Conservation (phyloP, 2,797 vertebrate genomes). For the Coregonus suidteri region DNA sequence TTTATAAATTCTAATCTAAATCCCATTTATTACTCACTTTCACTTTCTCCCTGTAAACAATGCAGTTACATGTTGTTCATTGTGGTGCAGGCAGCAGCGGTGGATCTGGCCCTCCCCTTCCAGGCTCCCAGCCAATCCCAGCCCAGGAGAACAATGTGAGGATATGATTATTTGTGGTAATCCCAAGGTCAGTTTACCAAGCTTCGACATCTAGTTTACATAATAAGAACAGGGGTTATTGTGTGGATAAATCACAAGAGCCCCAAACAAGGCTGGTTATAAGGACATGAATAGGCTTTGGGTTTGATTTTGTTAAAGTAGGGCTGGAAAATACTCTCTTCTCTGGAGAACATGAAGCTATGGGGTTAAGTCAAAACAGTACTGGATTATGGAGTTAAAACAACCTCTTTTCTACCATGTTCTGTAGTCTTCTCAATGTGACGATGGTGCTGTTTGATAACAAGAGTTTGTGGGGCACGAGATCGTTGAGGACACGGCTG, state of each 20-base stretch:
- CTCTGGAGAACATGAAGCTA: not conserved
- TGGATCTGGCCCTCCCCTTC: conserved; percentile 13
- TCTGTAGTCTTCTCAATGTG: not conserved
- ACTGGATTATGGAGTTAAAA: not conserved
- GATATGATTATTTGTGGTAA: conserved; percentile 58
- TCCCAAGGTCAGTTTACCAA: conserved; percentile 48
- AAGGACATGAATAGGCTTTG: not conserved
- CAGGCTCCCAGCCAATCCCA: conserved; percentile 33
- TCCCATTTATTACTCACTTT: conserved; percentile 25
- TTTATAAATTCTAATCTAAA: not conserved
- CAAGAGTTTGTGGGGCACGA: not conserved
- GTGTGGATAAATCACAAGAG: not conserved
- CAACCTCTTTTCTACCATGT: not conserved
- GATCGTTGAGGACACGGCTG: not conserved
- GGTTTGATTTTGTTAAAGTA: not conserved
- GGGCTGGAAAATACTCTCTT: not conserved
- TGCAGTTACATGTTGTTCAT: conserved; percentile 9
- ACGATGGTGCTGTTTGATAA: not conserved
- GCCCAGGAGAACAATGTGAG: conserved; percentile 52
- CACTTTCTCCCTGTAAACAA: conserved; percentile 26
- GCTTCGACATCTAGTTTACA: conserved; percentile 17
- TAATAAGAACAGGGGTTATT: not conserved
- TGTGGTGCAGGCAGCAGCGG: conserved; percentile 43
- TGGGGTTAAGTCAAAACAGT: not conserved
- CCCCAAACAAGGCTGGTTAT: not conserved